phyloP scores from a whole-genome alignment of 2,888 invertebrate genomes.

The Drosophila percnosoma region DNA sequence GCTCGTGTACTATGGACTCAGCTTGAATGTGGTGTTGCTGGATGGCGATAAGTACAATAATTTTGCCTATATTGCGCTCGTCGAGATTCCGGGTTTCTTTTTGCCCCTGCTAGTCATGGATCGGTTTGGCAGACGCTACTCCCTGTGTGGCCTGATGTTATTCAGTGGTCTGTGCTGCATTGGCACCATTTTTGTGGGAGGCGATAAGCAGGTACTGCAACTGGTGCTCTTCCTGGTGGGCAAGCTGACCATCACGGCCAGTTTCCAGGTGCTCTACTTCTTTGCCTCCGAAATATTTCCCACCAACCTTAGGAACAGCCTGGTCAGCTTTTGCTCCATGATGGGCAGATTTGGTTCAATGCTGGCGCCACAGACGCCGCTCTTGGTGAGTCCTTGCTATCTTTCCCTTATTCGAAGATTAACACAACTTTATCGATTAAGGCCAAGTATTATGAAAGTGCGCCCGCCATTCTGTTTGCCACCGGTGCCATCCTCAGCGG shows the following conservation, averaged over 20 bases:
- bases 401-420: not conserved
- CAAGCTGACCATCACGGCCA: constrained; percentile 88
- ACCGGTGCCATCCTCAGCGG: constrained; percentile 86
- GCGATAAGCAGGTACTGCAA: constrained; percentile 64
- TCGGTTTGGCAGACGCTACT: constrained; percentile 88
- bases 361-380: constrained; percentile 89
- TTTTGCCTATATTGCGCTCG: constrained; percentile 87
- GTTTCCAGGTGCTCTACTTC: constrained; percentile 89
- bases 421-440: constrained; percentile 13
- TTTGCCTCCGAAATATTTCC: constrained; percentile 91
- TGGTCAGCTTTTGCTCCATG: constrained; percentile 89
- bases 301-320: constrained; percentile 88
- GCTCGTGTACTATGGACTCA: constrained; percentile 92
- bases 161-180: constrained; percentile 86
- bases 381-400: constrained; percentile 83
- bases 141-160: constrained; percentile 87
- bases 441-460: constrained; percentile 82
- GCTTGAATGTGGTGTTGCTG: constrained; percentile 90
- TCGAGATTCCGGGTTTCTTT: constrained; percentile 91
- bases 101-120: constrained; percentile 88
- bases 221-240: constrained; percentile 86
- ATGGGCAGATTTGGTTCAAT: constrained; percentile 89
- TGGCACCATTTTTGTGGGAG: constrained; percentile 77
- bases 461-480: constrained; percentile 87
- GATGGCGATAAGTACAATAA: constrained; percentile 91